Percentiles rank a stretch among this genome's conserved stretches.
These are phyloP conservation scores for Tretioscincus oriximinensis DNA, from an alignment of 2,113 vertebrate genomes.

Conservation along the genomic window DNA sequence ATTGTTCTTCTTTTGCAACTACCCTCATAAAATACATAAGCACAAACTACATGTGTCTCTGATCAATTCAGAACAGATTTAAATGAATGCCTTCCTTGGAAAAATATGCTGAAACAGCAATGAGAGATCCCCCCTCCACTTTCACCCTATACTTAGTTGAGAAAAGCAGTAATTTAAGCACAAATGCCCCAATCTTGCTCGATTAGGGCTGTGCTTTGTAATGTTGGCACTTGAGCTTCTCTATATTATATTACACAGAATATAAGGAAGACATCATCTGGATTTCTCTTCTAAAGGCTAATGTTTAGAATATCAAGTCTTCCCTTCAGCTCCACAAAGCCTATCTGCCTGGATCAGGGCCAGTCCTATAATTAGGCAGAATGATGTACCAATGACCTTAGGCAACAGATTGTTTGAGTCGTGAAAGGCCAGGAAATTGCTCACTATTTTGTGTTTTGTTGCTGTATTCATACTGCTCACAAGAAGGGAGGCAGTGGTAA, in stretches of 20 bases:
- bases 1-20: background rate
- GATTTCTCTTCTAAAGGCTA: background rate
- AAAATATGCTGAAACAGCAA: background rate
- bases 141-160: background rate
- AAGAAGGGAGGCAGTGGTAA: too few species aligned
- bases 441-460: too few species aligned
- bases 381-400: too few species aligned
- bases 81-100: background rate
- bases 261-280: background rate
- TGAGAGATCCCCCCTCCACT: background rate
- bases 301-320: background rate
- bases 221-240: background rate
- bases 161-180: background rate
- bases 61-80: background rate
- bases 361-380: too few species aligned
- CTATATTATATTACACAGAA: background rate
- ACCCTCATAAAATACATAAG: background rate
- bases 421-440: too few species aligned
- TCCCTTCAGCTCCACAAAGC: background rate
- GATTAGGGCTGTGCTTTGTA: background rate
- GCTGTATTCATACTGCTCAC: too few species aligned
- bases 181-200: background rate
- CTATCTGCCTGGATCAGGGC: background rate
- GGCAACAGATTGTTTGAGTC: too few species aligned
- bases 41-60: background rate